Evolutionary conservation across 2,797 vertebrate genomes (phyloP), one percentile per base, ranked within the genome.

Genomic region (Tiaroga cobitis): DNA sequence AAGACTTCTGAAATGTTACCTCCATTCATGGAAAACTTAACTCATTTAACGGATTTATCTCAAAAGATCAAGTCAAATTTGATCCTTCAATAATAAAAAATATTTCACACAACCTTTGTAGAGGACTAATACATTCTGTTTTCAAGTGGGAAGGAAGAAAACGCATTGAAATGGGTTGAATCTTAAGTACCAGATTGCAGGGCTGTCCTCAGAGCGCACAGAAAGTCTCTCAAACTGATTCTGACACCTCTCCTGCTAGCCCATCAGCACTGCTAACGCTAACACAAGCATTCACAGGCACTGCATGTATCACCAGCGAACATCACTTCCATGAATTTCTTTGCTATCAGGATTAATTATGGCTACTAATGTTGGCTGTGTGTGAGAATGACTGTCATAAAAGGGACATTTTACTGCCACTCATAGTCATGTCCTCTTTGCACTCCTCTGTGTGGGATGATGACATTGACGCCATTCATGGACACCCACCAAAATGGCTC

Each of bases 251-350:
- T 94, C 91, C 91, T 92, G 94, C 94, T 94, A 95, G 95, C 94
- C 94, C 93, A 94, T 91, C 89, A 90, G 93, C 94, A 92, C 93
- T 94, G 93, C 94, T 95, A 95, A 94, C 95, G 94, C 93, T 95
- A 95, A 94, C 95, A 93, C 94, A 92, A 92, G 93, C 94, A 94
- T 96, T 96, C 95, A 95, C 95, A 95, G 94, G 94, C 95, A 96
- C 95, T 94, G 94, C 90, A 91, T 95, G 94, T 95, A 94, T 95
- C 94, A 94, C 93, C 93, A 93, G 93, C 93, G 94, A 94, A 93
- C 95, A 95, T 93, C 93, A 92, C 93, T 94, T 95, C 94, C 93
- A 95, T 86, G 79, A 93, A 93, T 94, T 94, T 43, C 86, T 94
- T 93, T 94, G 93, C 93, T 92, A 93, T 95, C 94, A 94, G 93